phyloP scores from a whole-genome alignment of 2,888 invertebrate genomes.

The Sipha maydis region DNA sequence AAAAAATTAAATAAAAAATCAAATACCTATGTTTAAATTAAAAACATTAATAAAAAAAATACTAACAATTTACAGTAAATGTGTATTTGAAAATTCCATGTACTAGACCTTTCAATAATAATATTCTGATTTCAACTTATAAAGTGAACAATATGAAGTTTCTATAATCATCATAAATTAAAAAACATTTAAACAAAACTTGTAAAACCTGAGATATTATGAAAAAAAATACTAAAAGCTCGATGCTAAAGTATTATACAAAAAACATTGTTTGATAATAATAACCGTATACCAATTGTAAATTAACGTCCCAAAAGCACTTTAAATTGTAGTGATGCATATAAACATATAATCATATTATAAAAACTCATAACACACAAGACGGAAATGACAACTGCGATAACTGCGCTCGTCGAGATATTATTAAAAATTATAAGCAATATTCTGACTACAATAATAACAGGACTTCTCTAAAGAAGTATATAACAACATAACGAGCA shows the following conservation, averaged over 20 bases:
- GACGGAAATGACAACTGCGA: slow-evolving; percentile 28
- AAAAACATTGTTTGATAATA: slow-evolving; percentile 36
- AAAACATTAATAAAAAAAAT: not conserved
- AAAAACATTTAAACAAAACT: not conserved
- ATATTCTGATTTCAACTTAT: not conserved
- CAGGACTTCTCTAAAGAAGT: not conserved
- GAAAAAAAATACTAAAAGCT: slow-evolving; percentile 4
- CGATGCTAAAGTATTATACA: not conserved
- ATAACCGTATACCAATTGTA: slow-evolving; percentile 54
- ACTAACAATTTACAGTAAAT: not conserved
- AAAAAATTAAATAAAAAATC: too few relatives aligned
- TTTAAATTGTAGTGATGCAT: slow-evolving; percentile 45
- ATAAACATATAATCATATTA: slow-evolving; percentile 45
- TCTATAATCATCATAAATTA: not conserved
- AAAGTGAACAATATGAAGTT: not conserved
- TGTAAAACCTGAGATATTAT: not conserved
- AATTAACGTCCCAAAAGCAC: slow-evolving; percentile 39
- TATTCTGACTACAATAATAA: not conserved
- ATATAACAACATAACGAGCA: not conserved
- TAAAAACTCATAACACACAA: slow-evolving; percentile 45
- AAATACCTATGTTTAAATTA: too few relatives aligned
- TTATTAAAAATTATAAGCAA: not conserved
- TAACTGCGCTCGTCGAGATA: slow-evolving; percentile 38
- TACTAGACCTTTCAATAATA: not conserved
- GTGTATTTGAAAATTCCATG: not conserved